A percentile compares a stretch with the other conserved stretches of the same genome.
phyloP scores from a whole-genome alignment of 2,888 invertebrate species.

The Thelaira solivaga region DNA sequence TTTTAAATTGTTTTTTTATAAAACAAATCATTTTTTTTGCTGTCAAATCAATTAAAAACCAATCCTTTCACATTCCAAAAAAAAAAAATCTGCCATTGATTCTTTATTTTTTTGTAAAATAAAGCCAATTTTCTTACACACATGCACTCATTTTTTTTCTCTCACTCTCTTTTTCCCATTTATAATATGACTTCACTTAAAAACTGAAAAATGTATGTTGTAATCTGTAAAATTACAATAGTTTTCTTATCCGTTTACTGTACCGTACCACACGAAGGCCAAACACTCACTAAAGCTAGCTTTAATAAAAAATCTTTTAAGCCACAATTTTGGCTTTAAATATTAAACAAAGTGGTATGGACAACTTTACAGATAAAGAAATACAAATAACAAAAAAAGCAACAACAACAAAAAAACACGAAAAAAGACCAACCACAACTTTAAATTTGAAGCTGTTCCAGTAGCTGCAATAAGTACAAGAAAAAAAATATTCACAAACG shows the following conservation, averaged over 20 bases:
- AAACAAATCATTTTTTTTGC: no score
- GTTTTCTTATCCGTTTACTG: constrained; percentile 69
- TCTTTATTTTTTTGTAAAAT: no score
- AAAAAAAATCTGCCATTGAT: no score
- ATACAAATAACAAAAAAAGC: constrained; percentile 46
- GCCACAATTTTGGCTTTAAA: constrained; percentile 44
- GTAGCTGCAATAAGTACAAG: not conserved
- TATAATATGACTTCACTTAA: not conserved
- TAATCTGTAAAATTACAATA: not conserved
- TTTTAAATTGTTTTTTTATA: no score
- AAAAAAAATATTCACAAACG: not conserved
- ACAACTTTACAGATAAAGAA: constrained; percentile 47
- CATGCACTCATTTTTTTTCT: not conserved
- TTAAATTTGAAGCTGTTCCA: constrained; percentile 29
- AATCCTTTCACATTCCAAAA: no score
- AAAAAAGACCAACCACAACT: constrained; percentile 26
- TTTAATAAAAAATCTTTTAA: constrained; percentile 67
- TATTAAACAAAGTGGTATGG: constrained; percentile 48
- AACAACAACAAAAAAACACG: constrained; percentile 16
- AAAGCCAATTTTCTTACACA: no score
- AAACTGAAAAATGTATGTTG: no score
- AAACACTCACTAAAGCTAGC: constrained; percentile 77
- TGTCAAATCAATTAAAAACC: no score
- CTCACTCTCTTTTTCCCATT: constrained; percentile 40
- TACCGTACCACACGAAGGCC: constrained; percentile 77